Base-by-base conservation (phyloP, 2,888 invertebrate genomes). In the Gerris lacustris region DNA sequence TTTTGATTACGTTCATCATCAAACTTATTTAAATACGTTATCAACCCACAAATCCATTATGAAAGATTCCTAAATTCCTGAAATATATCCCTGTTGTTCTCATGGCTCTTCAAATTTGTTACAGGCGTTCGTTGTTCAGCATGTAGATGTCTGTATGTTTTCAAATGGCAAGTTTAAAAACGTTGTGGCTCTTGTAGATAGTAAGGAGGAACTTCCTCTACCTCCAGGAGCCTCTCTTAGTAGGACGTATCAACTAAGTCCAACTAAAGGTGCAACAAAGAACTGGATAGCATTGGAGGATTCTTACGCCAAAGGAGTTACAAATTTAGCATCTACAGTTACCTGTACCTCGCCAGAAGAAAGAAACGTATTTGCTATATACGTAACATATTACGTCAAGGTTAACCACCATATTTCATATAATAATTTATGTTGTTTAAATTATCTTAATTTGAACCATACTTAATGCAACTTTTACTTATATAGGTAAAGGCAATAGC, bases 111-210 rank as follows among this genome's bases (percentile, higher is more conserved):
- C 31, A 31, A 31, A 31, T 43, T 66, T 70, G 66, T 78, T 78
- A 9, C 81, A 94, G 93, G 87, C 90, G 6, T 86, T 91, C 78
- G 87, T 92, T 71, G 89, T 94, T 5, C 94, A 94, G 79, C 91
- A 93, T 80, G 94, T 94, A 44, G 93, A 94, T 79, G 94, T 96
- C 0, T 94, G 94, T 81, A 94, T 96, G 90, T 93, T 95, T 82
- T 94, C 94, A 75, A 93, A 94, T 78, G 94, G 94, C 0, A 94
- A 94, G 81, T 94, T 94, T 83, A 94, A 94, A 82, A 94, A 94
- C 80, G 88, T 92, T n/a, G 93, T 94, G 1, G 93, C 92, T 1
- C 78, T 83, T 73, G 79, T 84, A 68, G 86, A 86, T 73, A 84
- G 86, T 72, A 85, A 83, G 73, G 86, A 87, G 0, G 84, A 84